A percentile compares a stretch with the other conserved stretches of the same genome.
Conservation (phyloP, 2,888 invertebrate genomes). For the Neoascia interrupta region DNA sequence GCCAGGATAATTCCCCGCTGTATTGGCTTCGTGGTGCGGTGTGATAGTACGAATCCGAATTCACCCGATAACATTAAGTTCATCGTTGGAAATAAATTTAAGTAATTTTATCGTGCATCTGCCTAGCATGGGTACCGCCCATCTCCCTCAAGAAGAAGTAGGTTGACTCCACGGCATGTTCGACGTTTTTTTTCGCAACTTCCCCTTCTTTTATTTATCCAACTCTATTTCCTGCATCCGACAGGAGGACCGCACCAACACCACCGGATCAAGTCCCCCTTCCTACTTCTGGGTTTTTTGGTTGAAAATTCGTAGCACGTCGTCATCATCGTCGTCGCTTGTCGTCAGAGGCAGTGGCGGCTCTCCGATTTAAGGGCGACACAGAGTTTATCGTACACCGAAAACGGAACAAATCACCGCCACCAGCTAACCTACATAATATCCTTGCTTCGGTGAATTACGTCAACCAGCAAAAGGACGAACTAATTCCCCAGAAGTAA, state of each 20-base stretch:
- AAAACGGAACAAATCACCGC: constrained; percentile 68
- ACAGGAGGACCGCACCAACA: constrained; percentile 36
- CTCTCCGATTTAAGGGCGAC: constrained; percentile 48
- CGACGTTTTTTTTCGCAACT: constrained; percentile 10
- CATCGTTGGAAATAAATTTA: constrained; percentile 67
- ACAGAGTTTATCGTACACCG: constrained; percentile 58
- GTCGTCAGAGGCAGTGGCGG: constrained; percentile 49
- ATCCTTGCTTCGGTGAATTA: constrained; percentile 40
- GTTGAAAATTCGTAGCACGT: constrained; percentile 64
- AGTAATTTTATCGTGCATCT: constrained; percentile 65
- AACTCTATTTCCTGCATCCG: constrained; percentile 58
- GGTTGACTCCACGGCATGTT: constrained; percentile 41
- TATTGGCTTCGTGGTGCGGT: constrained; percentile 17
- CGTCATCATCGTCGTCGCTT: constrained; percentile 61
- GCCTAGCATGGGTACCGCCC: not conserved
- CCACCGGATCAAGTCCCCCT: not conserved
- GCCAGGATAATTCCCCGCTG: constrained; percentile 56
- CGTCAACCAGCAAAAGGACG: constrained; percentile 20
- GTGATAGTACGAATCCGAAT: constrained; percentile 58
- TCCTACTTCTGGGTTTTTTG: constrained; percentile 1
- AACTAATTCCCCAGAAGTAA: constrained; percentile 46
- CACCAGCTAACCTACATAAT: constrained; percentile 66
- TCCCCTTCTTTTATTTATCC: constrained; percentile 2
- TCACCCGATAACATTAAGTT: constrained; percentile 66
- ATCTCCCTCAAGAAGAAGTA: constrained; percentile 20